Percentiles rank a stretch among this genome's conserved stretches.
These are phyloP conservation scores for Andrena bucephala DNA, from an alignment of 2,888 invertebrate species.

Conservation along the genomic window DNA sequence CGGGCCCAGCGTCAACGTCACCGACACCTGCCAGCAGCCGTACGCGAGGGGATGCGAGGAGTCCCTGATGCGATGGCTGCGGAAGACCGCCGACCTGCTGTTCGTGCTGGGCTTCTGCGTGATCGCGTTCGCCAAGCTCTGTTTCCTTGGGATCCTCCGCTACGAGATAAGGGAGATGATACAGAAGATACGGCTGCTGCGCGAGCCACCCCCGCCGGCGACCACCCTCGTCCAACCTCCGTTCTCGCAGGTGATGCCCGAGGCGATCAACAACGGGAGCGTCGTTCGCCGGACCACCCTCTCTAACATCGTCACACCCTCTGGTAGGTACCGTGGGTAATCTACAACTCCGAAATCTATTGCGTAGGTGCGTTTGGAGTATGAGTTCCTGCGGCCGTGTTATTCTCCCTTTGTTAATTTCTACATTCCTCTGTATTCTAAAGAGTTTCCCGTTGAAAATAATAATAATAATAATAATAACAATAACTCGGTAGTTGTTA, in stretches of 20 bases:
- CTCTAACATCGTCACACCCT: slow-evolving; percentile 72
- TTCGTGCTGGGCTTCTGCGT: slow-evolving; percentile 95
- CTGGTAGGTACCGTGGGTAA: slow-evolving; percentile 67
- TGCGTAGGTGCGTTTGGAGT: background rate
- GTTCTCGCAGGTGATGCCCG: slow-evolving; percentile 77
- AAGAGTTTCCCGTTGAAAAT: no score
- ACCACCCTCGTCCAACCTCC: slow-evolving; percentile 79
- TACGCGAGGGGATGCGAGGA: slow-evolving; percentile 89
- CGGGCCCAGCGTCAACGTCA: slow-evolving; percentile 68
- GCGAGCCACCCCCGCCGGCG: slow-evolving; percentile 79
- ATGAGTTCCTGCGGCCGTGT: background rate
- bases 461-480: no score
- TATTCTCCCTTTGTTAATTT: no score
- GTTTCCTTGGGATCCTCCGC: slow-evolving; percentile 94
- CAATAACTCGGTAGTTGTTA: no score
- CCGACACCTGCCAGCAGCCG: slow-evolving; percentile 79
- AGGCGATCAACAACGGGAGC: slow-evolving; percentile 77
- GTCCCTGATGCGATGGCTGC: slow-evolving; percentile 90
- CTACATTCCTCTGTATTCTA: no score
- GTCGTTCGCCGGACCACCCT: slow-evolving; percentile 76
- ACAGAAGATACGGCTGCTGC: slow-evolving; percentile 93
- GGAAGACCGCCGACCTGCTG: slow-evolving; percentile 92
- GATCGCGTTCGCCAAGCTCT: slow-evolving; percentile 94
- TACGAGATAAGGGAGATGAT: slow-evolving; percentile 97
- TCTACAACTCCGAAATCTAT: no score